phyloP scores from a whole-genome alignment of 2,113 vertebrate genomes.

The Centropristis striata region DNA sequence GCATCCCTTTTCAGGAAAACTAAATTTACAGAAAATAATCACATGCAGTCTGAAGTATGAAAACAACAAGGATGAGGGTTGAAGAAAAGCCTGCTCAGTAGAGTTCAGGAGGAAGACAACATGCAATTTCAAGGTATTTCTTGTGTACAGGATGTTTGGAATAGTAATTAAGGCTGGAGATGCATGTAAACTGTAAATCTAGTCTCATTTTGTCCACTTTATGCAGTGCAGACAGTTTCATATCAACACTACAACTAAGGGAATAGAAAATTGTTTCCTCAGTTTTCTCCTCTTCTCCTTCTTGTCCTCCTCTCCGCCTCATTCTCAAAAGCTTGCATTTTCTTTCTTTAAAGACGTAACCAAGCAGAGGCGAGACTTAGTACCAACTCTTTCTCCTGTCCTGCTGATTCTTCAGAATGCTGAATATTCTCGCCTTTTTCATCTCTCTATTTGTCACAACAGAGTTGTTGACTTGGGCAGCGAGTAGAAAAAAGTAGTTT shows the following conservation, averaged over 20 bases:
- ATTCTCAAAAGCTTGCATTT: slow-evolving; percentile 38
- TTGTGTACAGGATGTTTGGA: slow-evolving; percentile 1
- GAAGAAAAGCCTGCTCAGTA: slow-evolving; percentile 2
- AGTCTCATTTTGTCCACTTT: slow-evolving; percentile 1
- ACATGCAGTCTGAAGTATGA: background rate
- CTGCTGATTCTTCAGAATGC: slow-evolving; percentile 51
- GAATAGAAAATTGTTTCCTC: background rate
- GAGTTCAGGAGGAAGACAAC: background rate
- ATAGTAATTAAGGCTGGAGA: background rate
- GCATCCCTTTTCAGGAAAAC: background rate
- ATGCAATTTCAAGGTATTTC: background rate
- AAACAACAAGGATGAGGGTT: background rate
- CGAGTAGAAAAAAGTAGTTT: slow-evolving; percentile 30
- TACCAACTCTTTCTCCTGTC: slow-evolving; percentile 6
- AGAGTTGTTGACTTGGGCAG: slow-evolving; percentile 50
- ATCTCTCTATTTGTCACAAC: slow-evolving; percentile 44
- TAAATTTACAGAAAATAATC: background rate
- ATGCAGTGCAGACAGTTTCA: background rate
- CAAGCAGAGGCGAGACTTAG: slow-evolving; percentile 12
- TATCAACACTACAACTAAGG: background rate
- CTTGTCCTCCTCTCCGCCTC: background rate
- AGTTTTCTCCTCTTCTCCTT: slow-evolving; percentile 1
- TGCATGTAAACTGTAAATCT: background rate
- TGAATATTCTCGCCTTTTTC: slow-evolving; percentile 40
- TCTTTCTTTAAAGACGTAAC: slow-evolving; percentile 22